Evolutionary conservation across 2,797 vertebrate species (phyloP), one percentile per base, ranked within the genome.

Genomic region (Nannoperca obscura): DNA sequence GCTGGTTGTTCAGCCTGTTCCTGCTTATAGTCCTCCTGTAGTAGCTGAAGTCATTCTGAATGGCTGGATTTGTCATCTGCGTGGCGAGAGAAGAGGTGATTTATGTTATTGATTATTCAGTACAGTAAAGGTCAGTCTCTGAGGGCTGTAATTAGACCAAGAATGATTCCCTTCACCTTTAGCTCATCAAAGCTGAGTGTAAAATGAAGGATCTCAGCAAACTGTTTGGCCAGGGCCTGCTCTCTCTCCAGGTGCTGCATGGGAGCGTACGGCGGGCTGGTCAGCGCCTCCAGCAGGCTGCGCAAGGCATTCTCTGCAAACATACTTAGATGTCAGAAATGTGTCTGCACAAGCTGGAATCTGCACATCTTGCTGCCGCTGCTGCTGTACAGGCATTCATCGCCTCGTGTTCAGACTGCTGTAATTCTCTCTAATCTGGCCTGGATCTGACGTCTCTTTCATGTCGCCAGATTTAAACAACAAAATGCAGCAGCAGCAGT

Each of bases 31-130:
- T 97, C 91, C 97, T 96, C 92, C 97, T 95, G 89, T 97, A 97
- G 93, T 97, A 97, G 90, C 97, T 97, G 91, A 97, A 97, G 88
- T 97, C 97, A 24, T 97, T 97, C 93, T 97, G 97, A 92, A 97
- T 97, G 92, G 97, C 97, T 7, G 97, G 97, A 91, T 97, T 97
- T 86, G 97, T 97, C 97, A 97, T 97, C 97, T 97, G 86, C 27
- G 67, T 11, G 22, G 52, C 14, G 24, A 79, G 44, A 81, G 42
- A 57, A 11, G 64, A 74, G 8, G 32, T 58, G 20, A 36, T 32
- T 53, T n/a, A n/a, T 27, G 2, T 53, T 69, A 66, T 58, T 22
- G 62, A 78, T 74, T 58, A 52, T 74, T 32, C 57, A 54, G 36
- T 22, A 19, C 49, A 58, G 67, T 55, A 66, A 74, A 79, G 58